phyloP scores from a whole-genome alignment of 2,113 vertebrate genomes.

The Opisthocomus hoazin region DNA sequence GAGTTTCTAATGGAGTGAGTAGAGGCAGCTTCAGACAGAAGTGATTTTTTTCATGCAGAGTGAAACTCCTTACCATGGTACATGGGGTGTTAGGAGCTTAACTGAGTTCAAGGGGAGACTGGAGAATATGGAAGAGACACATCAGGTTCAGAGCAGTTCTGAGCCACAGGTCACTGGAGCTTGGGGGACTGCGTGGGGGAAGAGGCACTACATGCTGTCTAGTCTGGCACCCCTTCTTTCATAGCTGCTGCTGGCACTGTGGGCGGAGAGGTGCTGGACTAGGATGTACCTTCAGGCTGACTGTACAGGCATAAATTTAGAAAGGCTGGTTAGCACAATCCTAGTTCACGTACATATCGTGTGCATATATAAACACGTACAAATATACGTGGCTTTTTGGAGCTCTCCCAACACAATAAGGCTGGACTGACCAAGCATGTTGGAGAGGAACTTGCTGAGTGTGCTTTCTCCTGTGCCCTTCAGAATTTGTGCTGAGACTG shows the following conservation, averaged over 20 bases:
- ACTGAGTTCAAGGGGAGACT: not conserved
- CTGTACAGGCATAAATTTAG: not conserved
- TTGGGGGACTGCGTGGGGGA: not conserved
- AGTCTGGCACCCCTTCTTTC: rapidly evolving
- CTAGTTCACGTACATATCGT: not conserved
- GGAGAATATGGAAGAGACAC: not conserved
- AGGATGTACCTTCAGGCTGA: not conserved
- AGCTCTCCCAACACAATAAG: not conserved
- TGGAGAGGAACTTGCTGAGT: not conserved
- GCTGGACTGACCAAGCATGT: not conserved
- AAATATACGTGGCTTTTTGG: not conserved
- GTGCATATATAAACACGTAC: not conserved
- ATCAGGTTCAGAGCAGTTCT: not conserved
- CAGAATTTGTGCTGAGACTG: not conserved
- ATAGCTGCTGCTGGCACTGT: not conserved
- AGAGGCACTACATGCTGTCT: not conserved
- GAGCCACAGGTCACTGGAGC: not conserved
- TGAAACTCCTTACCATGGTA: not conserved
- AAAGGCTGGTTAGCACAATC: not conserved
- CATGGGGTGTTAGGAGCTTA: not conserved
- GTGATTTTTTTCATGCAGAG: not conserved
- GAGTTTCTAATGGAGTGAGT: not conserved
- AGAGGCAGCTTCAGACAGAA: not conserved
- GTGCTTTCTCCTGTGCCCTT: not conserved
- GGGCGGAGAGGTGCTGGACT: not conserved